Conservation (phyloP, 2,888 invertebrate species). For the Drosophila algonquin region DNA sequence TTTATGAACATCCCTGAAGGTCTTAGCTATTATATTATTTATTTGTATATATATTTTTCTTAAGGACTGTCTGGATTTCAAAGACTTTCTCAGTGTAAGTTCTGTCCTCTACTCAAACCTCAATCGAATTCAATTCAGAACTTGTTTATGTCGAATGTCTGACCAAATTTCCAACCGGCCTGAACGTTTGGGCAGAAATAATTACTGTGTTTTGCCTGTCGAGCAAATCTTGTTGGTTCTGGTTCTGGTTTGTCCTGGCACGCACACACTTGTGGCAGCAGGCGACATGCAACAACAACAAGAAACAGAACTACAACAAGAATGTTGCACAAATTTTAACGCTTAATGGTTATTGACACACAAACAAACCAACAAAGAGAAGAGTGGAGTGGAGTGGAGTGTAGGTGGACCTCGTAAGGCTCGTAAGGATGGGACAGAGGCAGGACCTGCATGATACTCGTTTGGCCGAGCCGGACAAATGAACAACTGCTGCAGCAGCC, state of each 20-base stretch:
- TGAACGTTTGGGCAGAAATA: conserved; percentile 59
- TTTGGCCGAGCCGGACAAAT: conserved; percentile 60
- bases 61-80: not conserved
- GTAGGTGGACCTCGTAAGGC: not conserved
- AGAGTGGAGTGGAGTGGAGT: not conserved
- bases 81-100: not conserved
- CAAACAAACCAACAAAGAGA: conserved; percentile 36
- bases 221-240: conserved; percentile 61
- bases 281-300: conserved; percentile 46
- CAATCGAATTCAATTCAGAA: conserved; percentile 15
- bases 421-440: not conserved
- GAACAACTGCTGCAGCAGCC: conserved; percentile 63
- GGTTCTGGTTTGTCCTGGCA: conserved; percentile 21
- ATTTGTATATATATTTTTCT: too few relatives aligned
- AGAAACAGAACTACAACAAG: conserved; percentile 32
- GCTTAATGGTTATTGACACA: conserved; percentile 74
- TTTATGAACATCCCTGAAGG: too few relatives aligned
- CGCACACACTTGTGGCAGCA: conserved; percentile 23
- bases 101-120: not conserved
- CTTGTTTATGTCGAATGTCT: conserved; percentile 30
- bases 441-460: conserved; percentile 71
- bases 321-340: conserved; percentile 66
- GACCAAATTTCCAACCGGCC: conserved; percentile 33
- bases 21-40: too few relatives aligned
- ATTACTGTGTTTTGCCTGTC: conserved; percentile 61